These are phyloP conservation scores for Chromoteleia sp. DNA, from an alignment of 2,888 invertebrate genomes.

Conservation along the genomic window DNA sequence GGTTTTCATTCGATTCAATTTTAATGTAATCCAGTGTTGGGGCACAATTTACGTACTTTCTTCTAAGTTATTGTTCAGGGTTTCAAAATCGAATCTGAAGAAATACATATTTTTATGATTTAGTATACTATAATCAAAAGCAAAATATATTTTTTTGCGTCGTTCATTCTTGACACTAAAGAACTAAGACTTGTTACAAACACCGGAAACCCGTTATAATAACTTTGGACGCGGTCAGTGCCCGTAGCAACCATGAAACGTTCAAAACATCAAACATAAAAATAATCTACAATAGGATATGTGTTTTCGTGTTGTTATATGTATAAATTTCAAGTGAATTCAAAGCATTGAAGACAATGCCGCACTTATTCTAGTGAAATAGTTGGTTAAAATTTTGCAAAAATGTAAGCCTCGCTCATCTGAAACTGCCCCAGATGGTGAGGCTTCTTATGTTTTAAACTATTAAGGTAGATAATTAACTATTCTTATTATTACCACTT, in stretches of 20 bases:
- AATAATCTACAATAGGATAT: slow-evolving; percentile 38
- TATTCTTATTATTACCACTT: slow-evolving; percentile 20
- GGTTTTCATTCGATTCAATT: slow-evolving; percentile 53
- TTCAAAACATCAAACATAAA: slow-evolving; percentile 35
- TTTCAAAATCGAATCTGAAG: neutral
- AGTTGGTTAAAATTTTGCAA: slow-evolving; percentile 24
- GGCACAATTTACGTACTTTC: slow-evolving; percentile 1
- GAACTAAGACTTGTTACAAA: neutral
- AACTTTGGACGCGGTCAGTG: slow-evolving; percentile 7
- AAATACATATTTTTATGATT: slow-evolving; percentile 39
- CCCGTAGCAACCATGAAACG: slow-evolving; percentile 23
- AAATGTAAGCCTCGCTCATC: slow-evolving; percentile 67
- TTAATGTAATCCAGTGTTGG: slow-evolving; percentile 22
- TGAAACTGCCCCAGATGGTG: slow-evolving; percentile 80
- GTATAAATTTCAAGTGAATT: slow-evolving; percentile 43
- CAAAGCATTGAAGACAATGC: slow-evolving; percentile 5
- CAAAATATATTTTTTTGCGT: slow-evolving; percentile 24
- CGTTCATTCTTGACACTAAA: slow-evolving; percentile 19
- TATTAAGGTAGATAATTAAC: slow-evolving; percentile 42
- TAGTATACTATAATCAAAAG: neutral
- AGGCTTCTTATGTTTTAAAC: slow-evolving; percentile 61
- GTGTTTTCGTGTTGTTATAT: slow-evolving; percentile 56
- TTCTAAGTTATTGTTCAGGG: slow-evolving; percentile 1
- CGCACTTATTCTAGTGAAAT: slow-evolving; percentile 28
- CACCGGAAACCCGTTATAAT: slow-evolving; percentile 22